phyloP scores from a whole-genome alignment of 2,113 vertebrate genomes.

The Phycodurus eques region DNA sequence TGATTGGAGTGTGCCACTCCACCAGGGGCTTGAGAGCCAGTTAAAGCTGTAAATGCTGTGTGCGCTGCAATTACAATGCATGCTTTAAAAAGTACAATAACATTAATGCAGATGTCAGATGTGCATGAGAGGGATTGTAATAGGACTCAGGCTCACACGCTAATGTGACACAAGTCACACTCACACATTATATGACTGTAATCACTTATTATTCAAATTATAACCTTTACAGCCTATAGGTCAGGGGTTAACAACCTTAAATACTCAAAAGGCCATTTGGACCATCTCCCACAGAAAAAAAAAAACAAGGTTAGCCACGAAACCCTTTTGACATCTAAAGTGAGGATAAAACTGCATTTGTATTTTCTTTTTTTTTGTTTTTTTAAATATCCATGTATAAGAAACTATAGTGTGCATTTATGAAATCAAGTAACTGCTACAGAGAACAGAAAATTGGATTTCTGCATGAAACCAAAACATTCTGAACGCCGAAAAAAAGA shows the following conservation, averaged over 20 bases:
- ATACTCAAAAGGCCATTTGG: too few relatives aligned
- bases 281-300: too few relatives aligned
- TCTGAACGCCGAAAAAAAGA: too few relatives aligned
- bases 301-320: too few relatives aligned
- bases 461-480: too few relatives aligned
- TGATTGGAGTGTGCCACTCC: constrained; percentile 37
- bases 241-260: neutral
- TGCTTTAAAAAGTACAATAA: neutral
- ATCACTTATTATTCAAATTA: neutral
- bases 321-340: too few relatives aligned
- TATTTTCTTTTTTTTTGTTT: too few relatives aligned
- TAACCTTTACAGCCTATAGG: neutral
- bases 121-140: neutral
- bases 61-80: neutral
- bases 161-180: neutral
- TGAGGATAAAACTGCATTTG: too few relatives aligned
- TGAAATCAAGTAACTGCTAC: too few relatives aligned
- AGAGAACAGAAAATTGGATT: too few relatives aligned
- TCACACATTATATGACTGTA: neutral
- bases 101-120: neutral
- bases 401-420: too few relatives aligned
- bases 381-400: too few relatives aligned
- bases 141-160: neutral
- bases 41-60: constrained; percentile 13
- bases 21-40: neutral